phyloP scores from a whole-genome alignment of 1,140 invertebrate genomes.

The Potamilus streckersoni region DNA sequence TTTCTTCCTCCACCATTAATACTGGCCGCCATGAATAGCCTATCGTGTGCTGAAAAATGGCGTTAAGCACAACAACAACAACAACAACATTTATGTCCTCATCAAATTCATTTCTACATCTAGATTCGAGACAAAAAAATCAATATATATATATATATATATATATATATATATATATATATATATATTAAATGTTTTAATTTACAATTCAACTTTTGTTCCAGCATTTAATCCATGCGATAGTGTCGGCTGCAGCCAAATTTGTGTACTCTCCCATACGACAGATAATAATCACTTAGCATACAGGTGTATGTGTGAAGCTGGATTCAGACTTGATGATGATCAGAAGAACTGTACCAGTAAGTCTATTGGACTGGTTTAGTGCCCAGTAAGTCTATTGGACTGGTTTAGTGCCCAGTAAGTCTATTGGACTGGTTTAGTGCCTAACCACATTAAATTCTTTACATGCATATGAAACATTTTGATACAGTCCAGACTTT shows the following conservation, averaged over 20 bases:
- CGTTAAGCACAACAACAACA: too few relatives aligned
- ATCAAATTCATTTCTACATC: neutral
- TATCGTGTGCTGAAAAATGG: too few relatives aligned
- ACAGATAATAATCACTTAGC: slow-evolving; percentile 84
- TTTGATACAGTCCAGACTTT: neutral
- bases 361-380: slow-evolving; percentile 59
- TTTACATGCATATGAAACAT: neutral
- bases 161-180: neutral
- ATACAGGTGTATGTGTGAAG: slow-evolving; percentile 93
- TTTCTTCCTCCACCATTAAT: too few relatives aligned
- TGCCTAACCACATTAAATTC: neutral
- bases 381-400: neutral
- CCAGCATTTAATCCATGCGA: slow-evolving; percentile 84
- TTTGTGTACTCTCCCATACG: slow-evolving; percentile 90
- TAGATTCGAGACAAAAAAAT: neutral
- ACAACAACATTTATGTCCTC: too few relatives aligned
- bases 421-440: neutral
- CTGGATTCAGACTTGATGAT: slow-evolving; percentile 83
- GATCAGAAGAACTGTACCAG: slow-evolving; percentile 86
- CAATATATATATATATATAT: neutral
- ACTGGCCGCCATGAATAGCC: too few relatives aligned
- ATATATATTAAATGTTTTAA: neutral
- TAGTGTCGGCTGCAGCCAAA: slow-evolving; percentile 93
- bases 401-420: neutral
- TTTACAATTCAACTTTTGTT: neutral